These are phyloP conservation scores for Creontiades dilutus DNA, from an alignment of 2,888 invertebrate genomes.

Conservation along the genomic window DNA sequence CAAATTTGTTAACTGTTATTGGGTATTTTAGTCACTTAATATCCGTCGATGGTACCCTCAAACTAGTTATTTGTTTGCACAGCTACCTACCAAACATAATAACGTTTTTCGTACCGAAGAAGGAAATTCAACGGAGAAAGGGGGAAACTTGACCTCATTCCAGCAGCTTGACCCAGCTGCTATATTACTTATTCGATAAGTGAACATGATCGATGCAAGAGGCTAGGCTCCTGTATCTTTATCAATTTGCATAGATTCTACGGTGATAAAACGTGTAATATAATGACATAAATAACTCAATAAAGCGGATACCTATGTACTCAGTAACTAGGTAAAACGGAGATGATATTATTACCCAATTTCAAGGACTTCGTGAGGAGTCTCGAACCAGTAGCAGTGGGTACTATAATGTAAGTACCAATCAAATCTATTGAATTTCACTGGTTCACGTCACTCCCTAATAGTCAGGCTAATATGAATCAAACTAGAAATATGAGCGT, in stretches of 20 bases:
- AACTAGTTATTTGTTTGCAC: too few species aligned
- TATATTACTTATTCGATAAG: not conserved
- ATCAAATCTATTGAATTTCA: not conserved
- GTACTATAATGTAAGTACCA: too few species aligned
- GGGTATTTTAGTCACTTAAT: too few species aligned
- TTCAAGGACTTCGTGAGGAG: not conserved
- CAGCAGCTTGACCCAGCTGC: not conserved
- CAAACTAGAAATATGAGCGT: not conserved
- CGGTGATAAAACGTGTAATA: too few species aligned
- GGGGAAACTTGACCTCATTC: slow-evolving; percentile 52
- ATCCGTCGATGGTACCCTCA: too few species aligned
- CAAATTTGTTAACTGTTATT: too few species aligned
- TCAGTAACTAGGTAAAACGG: not conserved
- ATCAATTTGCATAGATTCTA: too few species aligned
- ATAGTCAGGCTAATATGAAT: not conserved
- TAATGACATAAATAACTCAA: too few species aligned
- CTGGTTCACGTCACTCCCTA: not conserved
- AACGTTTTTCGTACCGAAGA: not conserved
- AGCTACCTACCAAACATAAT: too few species aligned
- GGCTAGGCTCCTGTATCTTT: not conserved
- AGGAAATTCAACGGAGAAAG: not conserved
- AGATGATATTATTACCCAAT: not conserved
- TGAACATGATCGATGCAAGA: not conserved
- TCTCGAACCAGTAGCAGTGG: too few species aligned
- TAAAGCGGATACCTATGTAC: not conserved